Base-by-base conservation (phyloP, 2,113 vertebrate species). In the Pristiophorus japonicus region DNA sequence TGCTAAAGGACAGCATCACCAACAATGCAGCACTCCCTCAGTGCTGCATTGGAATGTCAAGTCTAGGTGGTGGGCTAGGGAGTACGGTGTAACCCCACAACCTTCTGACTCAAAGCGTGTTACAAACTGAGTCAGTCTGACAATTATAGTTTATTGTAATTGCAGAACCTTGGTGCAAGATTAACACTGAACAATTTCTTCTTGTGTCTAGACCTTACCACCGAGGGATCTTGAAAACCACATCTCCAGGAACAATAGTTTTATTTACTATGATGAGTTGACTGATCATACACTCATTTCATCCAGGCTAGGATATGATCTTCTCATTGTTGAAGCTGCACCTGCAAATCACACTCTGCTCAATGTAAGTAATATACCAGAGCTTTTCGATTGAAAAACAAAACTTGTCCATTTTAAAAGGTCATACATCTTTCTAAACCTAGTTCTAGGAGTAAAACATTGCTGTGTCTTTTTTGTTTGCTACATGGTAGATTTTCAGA, bases 161-260 rank as follows among this genome's bases (percentile, higher is more conserved):
- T 38, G 59, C 88, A 38, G 59, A 92, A 63, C 18, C n/a, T n/a
- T 63, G 55, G 62, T 92, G 16, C 4, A 7, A 22, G 34, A 38
- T 92, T 92, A 18, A 63, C 34, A 18, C n/a, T 38, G n/a, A n/a
- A n/a, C 7, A 62, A 63, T 92, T 92, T 70, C 65, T 94, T n/a
- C 62, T 95, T 45, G 24, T 96, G 66, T 96, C 1, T 95, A 99
- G 99, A 98, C 98, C 0, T 97, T 99, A 95, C 98, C 98, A 18
- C 97, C 97, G 94, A 97, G 98, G 81, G 99, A 99, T 96, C 96
- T 99, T 95, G 98, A 99, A 96, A 98, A 99, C 95, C 99, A 99
- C 0, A 97, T 98, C 70, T 98, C 98, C 1, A 96, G 97, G 96
- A 97, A 98, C 96, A 97, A 98, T 1, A 95, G 97, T 14, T 95